A percentile compares a stretch with the other conserved stretches of the same genome.
phyloP scores from a whole-genome alignment of 1,140 invertebrate genomes.

The Thaumetopoea pityocampa region DNA sequence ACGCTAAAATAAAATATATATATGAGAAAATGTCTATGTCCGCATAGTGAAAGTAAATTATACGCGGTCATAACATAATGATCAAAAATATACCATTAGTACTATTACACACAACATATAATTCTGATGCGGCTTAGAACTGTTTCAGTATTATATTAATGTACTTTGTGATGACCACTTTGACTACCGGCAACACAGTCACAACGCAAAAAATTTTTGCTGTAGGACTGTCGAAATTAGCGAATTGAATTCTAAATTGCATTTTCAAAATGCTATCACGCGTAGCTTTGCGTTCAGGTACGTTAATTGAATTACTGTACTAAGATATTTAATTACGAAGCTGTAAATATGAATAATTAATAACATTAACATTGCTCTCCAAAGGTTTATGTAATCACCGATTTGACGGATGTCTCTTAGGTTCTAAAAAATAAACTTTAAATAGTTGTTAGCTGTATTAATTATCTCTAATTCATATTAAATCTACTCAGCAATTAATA shows the following conservation, averaged over 20 bases:
- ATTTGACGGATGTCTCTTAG: conserved; percentile 42
- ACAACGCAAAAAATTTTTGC: conserved; percentile 54
- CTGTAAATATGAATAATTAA: conserved; percentile 8
- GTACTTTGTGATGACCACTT: too few relatives aligned
- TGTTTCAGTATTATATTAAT: too few relatives aligned
- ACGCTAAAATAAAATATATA: too few relatives aligned
- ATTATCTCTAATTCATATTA: too few relatives aligned
- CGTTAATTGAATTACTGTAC: conserved; percentile 22
- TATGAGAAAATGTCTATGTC: too few relatives aligned
- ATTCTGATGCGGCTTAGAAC: too few relatives aligned
- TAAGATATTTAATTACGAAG: background rate
- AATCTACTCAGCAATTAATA: too few relatives aligned
- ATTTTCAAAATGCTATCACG: conserved; percentile 68
- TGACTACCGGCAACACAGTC: conserved; percentile 24
- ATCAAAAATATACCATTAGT: too few relatives aligned
- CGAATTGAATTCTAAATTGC: conserved; percentile 36
- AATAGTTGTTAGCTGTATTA: background rate
- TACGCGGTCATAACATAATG: too few relatives aligned
- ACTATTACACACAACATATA: too few relatives aligned
- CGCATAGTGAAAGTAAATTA: too few relatives aligned
- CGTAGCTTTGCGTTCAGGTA: conserved; percentile 71
- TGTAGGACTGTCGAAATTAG: conserved; percentile 39
- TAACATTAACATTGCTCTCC: conserved; percentile 47
- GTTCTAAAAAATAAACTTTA: conserved; percentile 2
- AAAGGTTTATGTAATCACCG: conserved; percentile 70